Evolutionary conservation across 2,888 invertebrate genomes (phyloP).

Genomic region (Odontomyia ornata): DNA sequence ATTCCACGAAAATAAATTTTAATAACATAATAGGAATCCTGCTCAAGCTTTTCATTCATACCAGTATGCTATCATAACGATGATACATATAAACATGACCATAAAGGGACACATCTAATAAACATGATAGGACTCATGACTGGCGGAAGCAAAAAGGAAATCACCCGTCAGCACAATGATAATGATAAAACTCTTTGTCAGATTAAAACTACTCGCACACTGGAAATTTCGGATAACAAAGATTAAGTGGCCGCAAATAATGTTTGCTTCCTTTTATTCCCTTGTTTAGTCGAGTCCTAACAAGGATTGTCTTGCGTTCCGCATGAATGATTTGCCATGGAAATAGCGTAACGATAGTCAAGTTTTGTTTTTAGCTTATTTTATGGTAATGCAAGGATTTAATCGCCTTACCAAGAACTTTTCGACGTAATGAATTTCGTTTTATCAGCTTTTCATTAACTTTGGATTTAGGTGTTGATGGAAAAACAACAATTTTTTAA

Average conservation of each 20-base stretch:
- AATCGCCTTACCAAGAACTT: slow-evolving; percentile 41
- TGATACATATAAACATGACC: too few species aligned
- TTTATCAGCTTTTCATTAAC: slow-evolving; percentile 4
- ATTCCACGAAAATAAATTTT: too few species aligned
- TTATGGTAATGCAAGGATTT: slow-evolving; percentile 41
- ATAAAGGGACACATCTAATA: too few species aligned
- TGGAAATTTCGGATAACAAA: slow-evolving; percentile 36
- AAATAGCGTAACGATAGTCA: slow-evolving; percentile 14
- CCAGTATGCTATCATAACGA: too few species aligned
- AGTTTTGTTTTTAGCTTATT: slow-evolving; percentile 32
- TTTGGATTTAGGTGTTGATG: too few species aligned
- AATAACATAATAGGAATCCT: too few species aligned
- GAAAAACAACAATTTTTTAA: too few species aligned
- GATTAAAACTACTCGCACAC: slow-evolving; percentile 7
- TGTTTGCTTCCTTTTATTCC: slow-evolving; percentile 21
- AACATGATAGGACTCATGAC: too few species aligned
- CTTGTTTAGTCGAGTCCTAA: slow-evolving; percentile 17
- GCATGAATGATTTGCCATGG: slow-evolving; percentile 40
- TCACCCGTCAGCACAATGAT: slow-evolving; percentile 3
- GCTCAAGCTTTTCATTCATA: too few species aligned
- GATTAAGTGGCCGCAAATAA: slow-evolving; percentile 39
- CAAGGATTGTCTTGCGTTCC: slow-evolving; percentile 31
- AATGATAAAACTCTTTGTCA: slow-evolving; percentile 10
- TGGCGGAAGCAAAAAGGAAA: background rate
- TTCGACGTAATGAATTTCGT: background rate